Percentiles rank a stretch among this genome's conserved stretches.
phyloP scores from a whole-genome alignment of 2,113 vertebrate genomes.

The Melospiza melodia region DNA sequence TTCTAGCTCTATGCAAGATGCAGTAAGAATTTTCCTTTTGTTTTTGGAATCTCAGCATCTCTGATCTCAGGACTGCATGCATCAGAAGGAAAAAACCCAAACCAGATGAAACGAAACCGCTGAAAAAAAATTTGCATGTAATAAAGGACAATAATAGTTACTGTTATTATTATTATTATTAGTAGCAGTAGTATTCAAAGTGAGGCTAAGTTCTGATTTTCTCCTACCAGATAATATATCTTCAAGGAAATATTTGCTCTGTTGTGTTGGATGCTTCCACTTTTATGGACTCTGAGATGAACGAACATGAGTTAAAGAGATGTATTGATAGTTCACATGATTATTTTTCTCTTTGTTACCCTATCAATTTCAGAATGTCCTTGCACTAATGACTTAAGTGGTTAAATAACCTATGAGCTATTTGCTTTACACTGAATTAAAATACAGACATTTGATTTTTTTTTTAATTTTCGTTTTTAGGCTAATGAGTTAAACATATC shows the following conservation, averaged over 20 bases:
- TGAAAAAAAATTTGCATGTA: not conserved
- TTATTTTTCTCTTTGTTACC: not conserved
- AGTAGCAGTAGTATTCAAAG: not conserved
- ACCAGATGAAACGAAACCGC: rapidly evolving
- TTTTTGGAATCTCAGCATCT: not conserved
- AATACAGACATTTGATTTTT: not conserved
- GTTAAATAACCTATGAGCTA: not conserved
- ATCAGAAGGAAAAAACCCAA: not conserved
- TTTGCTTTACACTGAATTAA: conserved; percentile 14
- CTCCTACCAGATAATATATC: not conserved
- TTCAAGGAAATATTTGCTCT: not conserved
- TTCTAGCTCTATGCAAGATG: not conserved
- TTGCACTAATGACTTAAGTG: conserved; percentile 15
- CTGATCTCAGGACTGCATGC: not conserved
- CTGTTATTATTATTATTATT: no score
- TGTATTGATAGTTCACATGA: not conserved
- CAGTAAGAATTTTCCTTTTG: not conserved
- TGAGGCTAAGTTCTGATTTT: not conserved
- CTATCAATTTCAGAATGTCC: conserved; percentile 12
- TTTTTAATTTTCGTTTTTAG: not conserved
- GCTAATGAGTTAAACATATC: conserved; percentile 34
- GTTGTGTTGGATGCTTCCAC: not conserved
- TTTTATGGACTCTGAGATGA: not conserved
- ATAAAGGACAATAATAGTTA: not conserved
- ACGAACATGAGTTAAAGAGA: not conserved